A percentile compares a stretch with the other conserved stretches of the same genome.
Conservation (phyloP, 2,888 invertebrate genomes). For the Osmoderma eremita region DNA sequence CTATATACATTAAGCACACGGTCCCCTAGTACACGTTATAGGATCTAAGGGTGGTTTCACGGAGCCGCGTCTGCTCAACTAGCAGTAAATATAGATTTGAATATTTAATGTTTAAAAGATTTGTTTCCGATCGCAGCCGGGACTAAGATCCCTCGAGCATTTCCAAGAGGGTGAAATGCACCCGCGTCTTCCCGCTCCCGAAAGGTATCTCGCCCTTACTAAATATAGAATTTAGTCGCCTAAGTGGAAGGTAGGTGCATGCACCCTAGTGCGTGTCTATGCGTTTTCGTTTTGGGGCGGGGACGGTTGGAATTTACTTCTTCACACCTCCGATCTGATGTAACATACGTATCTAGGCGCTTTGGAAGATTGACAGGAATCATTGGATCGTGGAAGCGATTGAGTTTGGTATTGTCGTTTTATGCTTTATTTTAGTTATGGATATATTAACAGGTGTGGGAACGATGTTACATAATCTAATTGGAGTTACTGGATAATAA, state of each 20-base stretch:
- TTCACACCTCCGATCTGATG: no score
- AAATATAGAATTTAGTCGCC: constrained; percentile 12
- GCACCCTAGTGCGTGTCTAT: constrained; percentile 25
- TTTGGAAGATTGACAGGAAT: no score
- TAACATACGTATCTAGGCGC: no score
- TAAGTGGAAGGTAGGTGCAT: background rate
- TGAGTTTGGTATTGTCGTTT: no score
- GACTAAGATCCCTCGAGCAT: background rate
- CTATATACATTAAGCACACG: no score
- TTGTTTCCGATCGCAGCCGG: constrained; percentile 43
- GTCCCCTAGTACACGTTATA: constrained; percentile 46
- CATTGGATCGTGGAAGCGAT: no score
- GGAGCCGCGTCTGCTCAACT: background rate
- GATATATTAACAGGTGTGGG: no score
- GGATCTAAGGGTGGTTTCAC: constrained; percentile 23
- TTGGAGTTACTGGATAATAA: no score
- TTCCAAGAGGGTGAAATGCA: constrained; percentile 8
- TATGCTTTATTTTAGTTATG: no score
- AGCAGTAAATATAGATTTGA: constrained; percentile 44
- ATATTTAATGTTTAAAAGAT: constrained; percentile 51
- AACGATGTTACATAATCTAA: no score
- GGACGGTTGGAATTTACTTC: constrained; percentile 1
- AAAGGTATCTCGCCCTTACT: constrained; percentile 4
- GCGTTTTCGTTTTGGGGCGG: constrained; percentile 11
- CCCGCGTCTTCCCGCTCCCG: background rate